phyloP scores from a whole-genome alignment of 2,888 invertebrate species.

The Tenthredo amoena region DNA sequence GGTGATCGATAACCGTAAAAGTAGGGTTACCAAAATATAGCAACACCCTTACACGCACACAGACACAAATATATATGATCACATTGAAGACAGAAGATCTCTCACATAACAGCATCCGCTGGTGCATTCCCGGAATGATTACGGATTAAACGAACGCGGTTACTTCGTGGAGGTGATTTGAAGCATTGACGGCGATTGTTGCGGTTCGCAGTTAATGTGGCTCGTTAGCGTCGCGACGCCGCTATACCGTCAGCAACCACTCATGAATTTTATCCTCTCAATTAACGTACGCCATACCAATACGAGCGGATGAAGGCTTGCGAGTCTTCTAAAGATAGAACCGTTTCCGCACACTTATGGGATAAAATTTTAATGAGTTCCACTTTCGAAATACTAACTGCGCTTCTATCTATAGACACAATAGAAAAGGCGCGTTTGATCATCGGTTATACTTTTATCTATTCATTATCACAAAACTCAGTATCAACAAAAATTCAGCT shows the following conservation, averaged over 20 bases:
- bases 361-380: constrained; percentile 48
- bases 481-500: not conserved
- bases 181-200: constrained; percentile 45
- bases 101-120: not conserved
- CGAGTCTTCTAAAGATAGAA: constrained; percentile 40
- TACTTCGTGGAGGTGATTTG: constrained; percentile 35
- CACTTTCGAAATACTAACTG: constrained; percentile 30
- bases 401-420: not conserved
- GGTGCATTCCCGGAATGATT: constrained; percentile 36
- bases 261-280: constrained; percentile 51
- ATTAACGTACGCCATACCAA: constrained; percentile 45
- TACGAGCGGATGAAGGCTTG: not conserved
- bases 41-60: not conserved
- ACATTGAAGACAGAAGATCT: not conserved
- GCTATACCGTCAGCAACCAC: constrained; percentile 36
- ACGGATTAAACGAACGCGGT: constrained; percentile 33
- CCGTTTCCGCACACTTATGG: constrained; percentile 8
- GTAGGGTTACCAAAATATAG: constrained; percentile 34
- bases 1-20: constrained; percentile 45
- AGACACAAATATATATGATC: not conserved
- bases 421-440: not conserved
- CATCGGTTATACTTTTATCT: not conserved
- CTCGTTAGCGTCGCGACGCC: constrained; percentile 43
- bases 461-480: not conserved
- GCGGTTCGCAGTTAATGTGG: constrained; percentile 40